Percentiles rank a stretch among this genome's conserved stretches.
Conservation (phyloP, 2,113 vertebrate genomes). For the Microtus pennsylvanicus region DNA sequence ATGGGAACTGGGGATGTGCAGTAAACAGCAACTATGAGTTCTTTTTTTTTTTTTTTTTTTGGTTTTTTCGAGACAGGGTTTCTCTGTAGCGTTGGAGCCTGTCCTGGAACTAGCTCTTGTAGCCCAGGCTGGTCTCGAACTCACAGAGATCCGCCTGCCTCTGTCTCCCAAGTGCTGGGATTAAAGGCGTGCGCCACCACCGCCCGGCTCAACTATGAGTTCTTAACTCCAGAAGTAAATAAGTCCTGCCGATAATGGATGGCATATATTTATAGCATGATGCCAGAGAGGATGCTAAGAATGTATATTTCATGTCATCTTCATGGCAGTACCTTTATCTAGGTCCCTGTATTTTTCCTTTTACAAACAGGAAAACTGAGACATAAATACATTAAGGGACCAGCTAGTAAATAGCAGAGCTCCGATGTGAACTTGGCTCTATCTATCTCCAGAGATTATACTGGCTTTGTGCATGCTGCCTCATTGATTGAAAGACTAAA, state of each 20-base stretch:
- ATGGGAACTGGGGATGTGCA: too few relatives aligned
- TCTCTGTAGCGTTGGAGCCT: too few relatives aligned
- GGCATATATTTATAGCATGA: not conserved
- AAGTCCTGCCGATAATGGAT: not conserved
- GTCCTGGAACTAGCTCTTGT: too few relatives aligned
- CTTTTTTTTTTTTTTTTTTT: too few relatives aligned
- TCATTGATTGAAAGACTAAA: not conserved
- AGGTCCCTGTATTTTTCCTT: not conserved
- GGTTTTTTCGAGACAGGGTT: too few relatives aligned
- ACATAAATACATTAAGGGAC: not conserved
- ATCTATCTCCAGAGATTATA: not conserved
- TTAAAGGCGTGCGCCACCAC: too few relatives aligned
- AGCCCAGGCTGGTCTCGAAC: too few relatives aligned
- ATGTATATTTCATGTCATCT: not conserved
- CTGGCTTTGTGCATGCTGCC: accelerated
- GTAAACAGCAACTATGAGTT: not conserved
- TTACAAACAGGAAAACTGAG: conserved; percentile 1
- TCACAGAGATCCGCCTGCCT: too few relatives aligned
- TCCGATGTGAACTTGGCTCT: not conserved
- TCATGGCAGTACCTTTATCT: not conserved
- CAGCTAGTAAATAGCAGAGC: not conserved
- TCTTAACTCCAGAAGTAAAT: not conserved
- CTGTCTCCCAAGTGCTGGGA: too few relatives aligned
- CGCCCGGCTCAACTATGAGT: not conserved
- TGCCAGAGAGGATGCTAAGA: not conserved